Base-by-base conservation (phyloP, 2,888 invertebrate genomes). In the Troides aeacus region DNA sequence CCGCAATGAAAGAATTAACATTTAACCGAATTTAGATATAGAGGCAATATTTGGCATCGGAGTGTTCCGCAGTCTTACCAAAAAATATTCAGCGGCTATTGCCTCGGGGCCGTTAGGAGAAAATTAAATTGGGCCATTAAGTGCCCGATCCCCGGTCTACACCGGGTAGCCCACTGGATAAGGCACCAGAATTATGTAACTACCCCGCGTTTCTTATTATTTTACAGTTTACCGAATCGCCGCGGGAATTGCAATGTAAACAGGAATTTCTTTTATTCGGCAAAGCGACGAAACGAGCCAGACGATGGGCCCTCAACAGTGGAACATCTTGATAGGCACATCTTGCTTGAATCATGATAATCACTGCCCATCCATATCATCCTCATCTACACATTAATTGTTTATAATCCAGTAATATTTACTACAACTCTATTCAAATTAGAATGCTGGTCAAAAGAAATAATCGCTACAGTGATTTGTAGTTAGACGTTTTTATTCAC, bases 41-140 rank as follows among this genome's bases (percentile, higher is more conserved):
- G 68, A 71, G 70, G 74, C 74, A 74, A 76, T 76, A 75, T 79
- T 75, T 78, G 77, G 77, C 75, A 75, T 73, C 72, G 64, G 74
- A 72, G 65, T 70, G 73, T 73, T 78, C 76, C 77, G 77, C 78
- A 77, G 73, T 66, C 71, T 73, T 58, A 57, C 68, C 73, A 63
- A 74, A 74, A 73, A 74, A 74, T 74, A 75, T 74, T 73, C 72
- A 72, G 70, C 77, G 75, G 76, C 79, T 76, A 79, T 80, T 75
- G 79, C 79, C 78, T 76, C 77, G 75, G 72, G 79, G 82, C 79
- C 80, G 86, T 82, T 83, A 80, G 77, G 81, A 82, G 83, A 82
- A 87, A 88, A 89, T 89, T 84, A 89, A 89, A 89, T 89, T 84
- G 85, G 80, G 72, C 81, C 81, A 87, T 89, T 89, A 86, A 83